Base-by-base conservation (phyloP, 2,888 invertebrate genomes). In the Watsonalla binaria region DNA sequence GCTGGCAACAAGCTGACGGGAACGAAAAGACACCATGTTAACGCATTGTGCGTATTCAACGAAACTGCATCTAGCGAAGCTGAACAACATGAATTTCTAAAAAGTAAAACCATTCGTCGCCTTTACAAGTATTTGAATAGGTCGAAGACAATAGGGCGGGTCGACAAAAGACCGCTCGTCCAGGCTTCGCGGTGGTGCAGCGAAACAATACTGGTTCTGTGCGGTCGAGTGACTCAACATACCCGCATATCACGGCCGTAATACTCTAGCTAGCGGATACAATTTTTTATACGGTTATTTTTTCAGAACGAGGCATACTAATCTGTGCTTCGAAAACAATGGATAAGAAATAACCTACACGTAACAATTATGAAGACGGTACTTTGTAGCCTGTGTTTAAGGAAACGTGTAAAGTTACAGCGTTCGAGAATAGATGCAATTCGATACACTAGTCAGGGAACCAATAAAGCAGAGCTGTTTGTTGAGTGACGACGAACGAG, bases 171-270 rank as follows among this genome's bases (percentile, higher is more conserved):
- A 73, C 76, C 65, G 74, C 67, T 64, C 76, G 76, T 76, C 78
- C 82, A 79, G 77, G 74, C 80, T 76, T 68, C 77, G 76, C 72
- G 75, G 76, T 72, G 71, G 71, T 75, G 79, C 74, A 66, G 73
- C 74, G 76, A 73, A 80, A 86, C 86, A 86, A 86, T 84, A 74
- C 76, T 70, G 80, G 77, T 79, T 79, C 79, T 80, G 84, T 80
- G 82, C 81, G 84, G 84, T 82, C 85, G 79, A 80, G 74, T 83
- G 82, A 75, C 75, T 82, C 82, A 77, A 79, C 77, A 72, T 73
- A 68, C 82, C 83, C 76, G 79, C 78, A 80, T 81, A 72, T 66
- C 74, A 65, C 73, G 60, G 73, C 24, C 66, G 68, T 72, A 74
- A 65, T 62, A 62, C 55, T 53, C 50, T 35, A 47, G 34, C 47